Base-by-base conservation (phyloP, 2,113 vertebrate species). In the Neofelis nebulosa region DNA sequence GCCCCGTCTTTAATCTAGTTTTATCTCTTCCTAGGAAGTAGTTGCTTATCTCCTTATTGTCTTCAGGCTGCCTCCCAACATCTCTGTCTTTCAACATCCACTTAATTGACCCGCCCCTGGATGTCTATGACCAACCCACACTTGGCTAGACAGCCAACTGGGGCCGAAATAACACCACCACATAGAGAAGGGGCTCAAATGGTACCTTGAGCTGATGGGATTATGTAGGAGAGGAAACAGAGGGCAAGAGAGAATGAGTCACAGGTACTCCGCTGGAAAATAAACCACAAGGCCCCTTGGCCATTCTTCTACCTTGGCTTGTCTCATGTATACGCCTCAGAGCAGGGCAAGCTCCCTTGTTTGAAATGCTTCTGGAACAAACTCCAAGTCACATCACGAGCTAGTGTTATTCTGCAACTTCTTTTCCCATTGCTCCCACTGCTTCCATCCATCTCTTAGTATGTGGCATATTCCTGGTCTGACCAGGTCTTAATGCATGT, bases 391-490 rank as follows among this genome's bases (percentile, higher is more conserved):
- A 18, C 31, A 55, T 2, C 12, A 19, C 23, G 38, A 89, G 14
- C 71, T 14, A n/a, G 18, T 5, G 21, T 76, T 29, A n/a, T 45
- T 68, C 48, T 68, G 82, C 68, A 82, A 38, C 63, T 63, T 65
- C 79, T 31, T 16, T 45, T 9, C 2, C 29, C n/a, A 10, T 65
- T 0, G 14, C 12, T n/a, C 38, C 3, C 9, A 1, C 19, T 1
- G 4, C 25, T 45, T n/a, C 81, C 68, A 66, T 41, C 45, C 15
- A 50, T 57, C 41, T 71, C 36, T 83, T 9, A 9, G 36, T 8
- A 95, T 45, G 36, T 78, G 33, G 6, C 25, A 16, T 57, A 73
- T 18, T 29, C 68, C 57, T 61, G 57, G 57, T 61, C 19, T 23
- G 21, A n/a, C 6, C 16, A 50, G 57, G 36, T 45, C 61, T 50